These are phyloP conservation scores for Coptodon rendalli DNA, from an alignment of 2,113 vertebrate genomes.

Conservation along the genomic window DNA sequence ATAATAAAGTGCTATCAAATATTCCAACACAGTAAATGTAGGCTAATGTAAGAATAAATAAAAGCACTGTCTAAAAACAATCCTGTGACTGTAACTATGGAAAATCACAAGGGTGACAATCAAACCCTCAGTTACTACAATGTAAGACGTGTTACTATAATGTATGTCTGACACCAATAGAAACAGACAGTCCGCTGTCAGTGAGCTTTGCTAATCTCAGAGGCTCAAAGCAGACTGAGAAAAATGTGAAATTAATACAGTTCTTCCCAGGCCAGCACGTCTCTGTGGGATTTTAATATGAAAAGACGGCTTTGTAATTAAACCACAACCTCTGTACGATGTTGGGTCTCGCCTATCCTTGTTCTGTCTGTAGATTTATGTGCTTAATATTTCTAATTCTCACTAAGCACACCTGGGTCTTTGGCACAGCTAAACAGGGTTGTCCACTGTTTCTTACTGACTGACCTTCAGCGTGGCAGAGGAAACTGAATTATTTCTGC, in stretches of 20 bases:
- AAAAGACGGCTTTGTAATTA: neutral
- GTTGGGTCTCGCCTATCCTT: neutral
- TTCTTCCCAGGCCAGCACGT: neutral
- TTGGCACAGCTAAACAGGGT: slow-evolving; percentile 6
- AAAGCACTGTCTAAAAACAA: neutral
- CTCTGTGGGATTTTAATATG: neutral
- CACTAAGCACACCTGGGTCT: slow-evolving; percentile 11
- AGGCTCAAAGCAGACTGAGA: neutral
- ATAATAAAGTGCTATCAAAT: neutral
- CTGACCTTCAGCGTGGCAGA: slow-evolving; percentile 7
- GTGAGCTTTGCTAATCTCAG: neutral
- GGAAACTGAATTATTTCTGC: slow-evolving; percentile 15
- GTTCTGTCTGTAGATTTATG: neutral
- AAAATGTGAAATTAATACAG: neutral
- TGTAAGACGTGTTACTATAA: neutral
- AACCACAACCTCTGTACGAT: neutral
- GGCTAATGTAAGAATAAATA: neutral
- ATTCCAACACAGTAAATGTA: neutral
- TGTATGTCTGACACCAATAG: neutral
- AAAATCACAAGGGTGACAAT: neutral
- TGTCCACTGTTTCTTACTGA: slow-evolving; percentile 9
- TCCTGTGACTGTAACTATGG: neutral
- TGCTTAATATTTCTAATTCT: slow-evolving; percentile 14
- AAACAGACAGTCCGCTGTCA: neutral
- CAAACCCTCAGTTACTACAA: neutral